Evolutionary conservation across 1,140 invertebrate species (phyloP), one percentile per base, ranked within the genome.

Genomic region (Coptotermes formosanus): DNA sequence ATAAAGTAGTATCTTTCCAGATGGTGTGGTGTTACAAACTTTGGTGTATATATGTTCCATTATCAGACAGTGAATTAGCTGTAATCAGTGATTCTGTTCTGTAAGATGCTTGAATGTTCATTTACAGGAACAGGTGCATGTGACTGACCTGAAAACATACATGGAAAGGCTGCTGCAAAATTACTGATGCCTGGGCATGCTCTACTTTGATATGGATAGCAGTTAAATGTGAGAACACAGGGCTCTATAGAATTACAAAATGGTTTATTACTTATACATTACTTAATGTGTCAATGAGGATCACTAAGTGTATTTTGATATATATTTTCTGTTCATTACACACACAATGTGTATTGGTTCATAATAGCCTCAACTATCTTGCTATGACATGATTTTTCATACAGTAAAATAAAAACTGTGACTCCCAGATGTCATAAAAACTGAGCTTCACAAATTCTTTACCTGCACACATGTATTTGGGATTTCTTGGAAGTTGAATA

Each of bases 71-170:
- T 38, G 38, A 38, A 38, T 38, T 38, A 21, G 9, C 14, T 30
- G 81, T 21, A 21, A 2, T 82, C 23, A 30, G 14, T 38, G 19
- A 0, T 7, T 19, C 30, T 82, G 23, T 16, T 32, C 21, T 8
- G 9, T 82, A 38, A 43, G 30, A 16, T 43, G 43, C 30, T 7
- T n/a, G 14, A 82, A 32, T 43, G 4, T 83, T 44, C 45, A 43
- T 75, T 92, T 92, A 45, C 88, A 90, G 87, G 92, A 93, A 88
- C 90, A 91, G 87, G 90, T 93, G 85, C 93, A 93, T 88, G 89
- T 93, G 52, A 90, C 91, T 52, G 88, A 92, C 84, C 88, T 93
- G 85, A 89, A 91, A 64, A 87, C 90, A 82, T 91, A 93, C 88
- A 89, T 93, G 32, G 86, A 87, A 44, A 87, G 90, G 48, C 86